A percentile compares a stretch with the other conserved stretches of the same genome.
phyloP scores from a whole-genome alignment of 2,797 vertebrate species.

The Parotocinclus haroldoi region DNA sequence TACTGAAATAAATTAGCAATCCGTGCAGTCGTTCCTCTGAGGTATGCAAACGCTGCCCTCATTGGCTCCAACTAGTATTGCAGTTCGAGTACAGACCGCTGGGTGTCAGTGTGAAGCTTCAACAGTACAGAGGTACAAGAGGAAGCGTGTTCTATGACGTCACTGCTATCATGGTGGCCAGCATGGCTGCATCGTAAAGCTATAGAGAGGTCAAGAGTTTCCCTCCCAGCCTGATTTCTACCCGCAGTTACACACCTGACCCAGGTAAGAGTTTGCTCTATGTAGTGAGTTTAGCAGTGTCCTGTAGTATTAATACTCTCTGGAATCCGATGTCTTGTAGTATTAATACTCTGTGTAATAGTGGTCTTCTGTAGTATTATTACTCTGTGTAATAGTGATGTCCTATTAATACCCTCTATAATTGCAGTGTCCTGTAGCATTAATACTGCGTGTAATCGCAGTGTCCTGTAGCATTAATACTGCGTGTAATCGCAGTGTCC shows the following conservation, averaged over 20 bases:
- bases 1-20: too few relatives aligned
- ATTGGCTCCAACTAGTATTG: neutral
- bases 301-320: too few relatives aligned
- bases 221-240: neutral
- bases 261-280: neutral
- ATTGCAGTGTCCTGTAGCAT: too few relatives aligned
- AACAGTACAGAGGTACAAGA: neutral
- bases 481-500: too few relatives aligned
- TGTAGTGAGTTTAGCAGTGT: neutral
- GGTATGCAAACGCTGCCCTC: neutral
- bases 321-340: too few relatives aligned
- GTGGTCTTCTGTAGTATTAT: too few relatives aligned
- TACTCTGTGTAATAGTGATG: too few relatives aligned
- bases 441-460: too few relatives aligned
- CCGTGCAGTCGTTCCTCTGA: too few relatives aligned
- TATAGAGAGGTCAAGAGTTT: constrained; percentile 5
- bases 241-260: neutral
- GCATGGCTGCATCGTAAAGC: constrained; percentile 3
- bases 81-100: constrained; percentile 7
- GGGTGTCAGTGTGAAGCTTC: constrained; percentile 6
- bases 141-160: neutral
- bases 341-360: too few relatives aligned
- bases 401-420: too few relatives aligned
- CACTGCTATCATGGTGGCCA: constrained; percentile 31
- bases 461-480: too few relatives aligned